Conservation (phyloP, 2,888 invertebrate genomes). For the Sinohyriopsis cumingii region DNA sequence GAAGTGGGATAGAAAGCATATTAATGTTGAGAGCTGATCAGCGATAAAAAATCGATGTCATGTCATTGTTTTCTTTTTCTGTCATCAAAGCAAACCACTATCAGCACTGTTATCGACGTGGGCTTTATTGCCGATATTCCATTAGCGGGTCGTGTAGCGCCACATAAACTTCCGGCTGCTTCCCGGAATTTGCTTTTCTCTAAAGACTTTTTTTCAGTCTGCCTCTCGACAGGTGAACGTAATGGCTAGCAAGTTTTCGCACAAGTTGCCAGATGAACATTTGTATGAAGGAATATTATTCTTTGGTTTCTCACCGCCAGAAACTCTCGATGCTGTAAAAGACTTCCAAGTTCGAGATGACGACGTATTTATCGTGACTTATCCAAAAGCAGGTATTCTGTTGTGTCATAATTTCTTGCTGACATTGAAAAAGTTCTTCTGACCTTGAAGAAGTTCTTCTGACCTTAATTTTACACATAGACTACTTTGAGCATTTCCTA, state of each 20-base stretch:
- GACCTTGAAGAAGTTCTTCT: background rate
- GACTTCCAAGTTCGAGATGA: conserved; percentile 82
- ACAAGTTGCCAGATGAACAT: conserved; percentile 59
- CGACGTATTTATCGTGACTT: conserved; percentile 90
- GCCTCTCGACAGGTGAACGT: background rate
- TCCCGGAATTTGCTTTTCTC: background rate
- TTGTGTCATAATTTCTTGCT: background rate
- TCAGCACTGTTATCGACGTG: no score
- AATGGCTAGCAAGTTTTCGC: conserved; percentile 8
- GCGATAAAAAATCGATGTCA: no score
- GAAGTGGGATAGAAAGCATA: no score
- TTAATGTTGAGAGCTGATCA: no score
- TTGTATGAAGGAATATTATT: conserved; percentile 62
- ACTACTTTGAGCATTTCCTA: no score
- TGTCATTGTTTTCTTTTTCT: no score
- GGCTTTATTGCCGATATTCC: no score
- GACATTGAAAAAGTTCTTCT: background rate
- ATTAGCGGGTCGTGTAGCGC: no score
- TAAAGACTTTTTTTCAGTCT: background rate
- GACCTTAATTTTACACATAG: background rate
- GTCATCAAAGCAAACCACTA: no score
- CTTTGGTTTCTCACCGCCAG: conserved; percentile 65
- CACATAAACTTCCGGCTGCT: no score
- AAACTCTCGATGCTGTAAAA: conserved; percentile 57
- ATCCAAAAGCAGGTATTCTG: conserved; percentile 87